Base-by-base conservation (phyloP, 2,797 vertebrate species). In the Falco naumanni region DNA sequence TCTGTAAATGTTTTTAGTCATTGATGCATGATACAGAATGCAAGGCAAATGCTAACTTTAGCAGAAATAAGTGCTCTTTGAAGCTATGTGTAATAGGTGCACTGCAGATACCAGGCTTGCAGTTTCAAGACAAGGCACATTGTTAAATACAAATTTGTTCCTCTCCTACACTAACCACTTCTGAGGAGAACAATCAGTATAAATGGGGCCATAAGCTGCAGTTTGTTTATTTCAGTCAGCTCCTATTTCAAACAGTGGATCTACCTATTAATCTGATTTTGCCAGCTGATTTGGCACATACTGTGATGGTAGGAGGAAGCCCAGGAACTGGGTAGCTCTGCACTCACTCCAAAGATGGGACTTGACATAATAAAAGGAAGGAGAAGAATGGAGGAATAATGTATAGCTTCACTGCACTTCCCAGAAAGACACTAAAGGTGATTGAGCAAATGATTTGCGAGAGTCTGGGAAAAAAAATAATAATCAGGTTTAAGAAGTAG, bases 371-470 rank as follows among this genome's bases (percentile, higher is more conserved):
- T 71, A 68, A 68, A 91, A 80, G 56, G 54, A 90, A 94, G 74
- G 57, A 79, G 53, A 20, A 77, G n/a, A 41, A 31, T 5, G 1
- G 13, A 81, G 65, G 48, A 88, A 84, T 78, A 85, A 95, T 15
- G 21, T 34, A 89, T 63, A 65, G 79, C 41, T 43, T 87, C 45
- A 29, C 71, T 81, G 86, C 57, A 57, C 91, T 97, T 95, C 93
- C 85, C 92, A 94, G 95, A 97, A 95, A 95, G 76, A 90, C 84
- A 78, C 69, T 94, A 69, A 89, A 92, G 92, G 68, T 84, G 85
- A 88, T 31, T 76, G 65, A 93, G 64, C 79, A 78, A 89, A 74
- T 88, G 85, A 89, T 91, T 93, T 88, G 70, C 2, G 13, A 81
- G 50, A 12, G 25, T 75, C 79, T 86, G 50, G 60, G 5, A 60